These are phyloP conservation scores for Alligator sinensis DNA, from an alignment of 2,113 vertebrate species.

Conservation along the genomic window DNA sequence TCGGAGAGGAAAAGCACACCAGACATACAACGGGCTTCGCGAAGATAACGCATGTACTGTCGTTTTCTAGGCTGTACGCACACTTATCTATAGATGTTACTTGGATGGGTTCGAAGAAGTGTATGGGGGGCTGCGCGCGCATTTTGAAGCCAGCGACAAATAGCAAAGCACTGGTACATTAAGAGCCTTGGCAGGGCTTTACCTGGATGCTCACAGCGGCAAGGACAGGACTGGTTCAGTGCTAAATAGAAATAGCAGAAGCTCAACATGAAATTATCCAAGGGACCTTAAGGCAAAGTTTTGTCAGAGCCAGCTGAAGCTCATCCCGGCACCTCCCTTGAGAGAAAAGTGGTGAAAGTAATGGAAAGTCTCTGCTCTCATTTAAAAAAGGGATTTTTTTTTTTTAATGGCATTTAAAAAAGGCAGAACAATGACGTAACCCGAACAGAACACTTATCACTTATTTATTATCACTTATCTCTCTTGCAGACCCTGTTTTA, in stretches of 20 bases:
- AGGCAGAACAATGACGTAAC: background rate
- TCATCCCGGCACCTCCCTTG: too few species aligned
- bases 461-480: background rate
- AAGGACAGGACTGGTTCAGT: background rate
- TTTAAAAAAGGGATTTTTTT: background rate
- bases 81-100: background rate
- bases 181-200: background rate
- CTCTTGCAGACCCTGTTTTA: background rate
- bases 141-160: rapidly evolving
- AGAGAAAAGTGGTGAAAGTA: background rate
- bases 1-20: conserved; percentile 42
- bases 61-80: background rate
- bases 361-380: background rate
- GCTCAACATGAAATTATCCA: background rate
- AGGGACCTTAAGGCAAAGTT: rapidly evolving
- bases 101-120: rapidly evolving
- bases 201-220: background rate
- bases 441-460: background rate
- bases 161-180: background rate
- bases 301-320: background rate
- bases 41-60: background rate
- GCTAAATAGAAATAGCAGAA: rapidly evolving
- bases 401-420: conserved; percentile 9
- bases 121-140: background rate
- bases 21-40: background rate